These are phyloP conservation scores for Actinemys pallida DNA, from an alignment of 2,113 vertebrate genomes.

Conservation along the genomic window DNA sequence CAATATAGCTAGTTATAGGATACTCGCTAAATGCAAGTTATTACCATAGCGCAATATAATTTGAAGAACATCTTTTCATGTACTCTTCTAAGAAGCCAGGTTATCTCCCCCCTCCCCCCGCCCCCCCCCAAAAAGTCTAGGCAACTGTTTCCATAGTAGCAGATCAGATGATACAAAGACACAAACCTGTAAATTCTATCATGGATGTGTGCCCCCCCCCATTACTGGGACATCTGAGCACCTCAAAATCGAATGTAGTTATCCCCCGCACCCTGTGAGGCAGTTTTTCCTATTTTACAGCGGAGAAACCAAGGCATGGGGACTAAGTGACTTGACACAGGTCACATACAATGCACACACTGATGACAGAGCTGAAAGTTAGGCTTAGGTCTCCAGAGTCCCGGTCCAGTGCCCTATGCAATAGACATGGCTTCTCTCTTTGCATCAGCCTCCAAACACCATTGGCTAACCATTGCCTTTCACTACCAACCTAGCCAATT, in stretches of 20 bases:
- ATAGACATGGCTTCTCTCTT: neutral
- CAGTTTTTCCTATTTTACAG: neutral
- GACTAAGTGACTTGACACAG: neutral
- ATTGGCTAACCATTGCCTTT: neutral
- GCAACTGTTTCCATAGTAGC: neutral
- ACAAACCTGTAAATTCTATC: neutral
- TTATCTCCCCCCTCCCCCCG: neutral
- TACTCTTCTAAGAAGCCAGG: neutral
- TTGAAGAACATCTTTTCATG: neutral
- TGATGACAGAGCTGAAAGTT: neutral
- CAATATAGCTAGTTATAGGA: neutral
- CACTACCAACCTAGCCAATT: neutral
- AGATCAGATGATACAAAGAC: neutral
- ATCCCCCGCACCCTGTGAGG: accelerated
- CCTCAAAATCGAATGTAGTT: neutral
- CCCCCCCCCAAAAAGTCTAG: neutral
- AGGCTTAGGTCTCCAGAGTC: neutral
- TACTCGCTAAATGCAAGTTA: conserved; percentile 48
- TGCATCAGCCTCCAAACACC: neutral
- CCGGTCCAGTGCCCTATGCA: neutral
- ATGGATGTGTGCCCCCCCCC: neutral
- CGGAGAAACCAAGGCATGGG: neutral
- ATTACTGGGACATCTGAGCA: neutral
- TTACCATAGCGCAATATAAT: conserved; percentile 26
- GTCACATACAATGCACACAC: accelerated